Evolutionary conservation across 2,113 vertebrate species (phyloP).

Genomic region (Zosterops lateralis): DNA sequence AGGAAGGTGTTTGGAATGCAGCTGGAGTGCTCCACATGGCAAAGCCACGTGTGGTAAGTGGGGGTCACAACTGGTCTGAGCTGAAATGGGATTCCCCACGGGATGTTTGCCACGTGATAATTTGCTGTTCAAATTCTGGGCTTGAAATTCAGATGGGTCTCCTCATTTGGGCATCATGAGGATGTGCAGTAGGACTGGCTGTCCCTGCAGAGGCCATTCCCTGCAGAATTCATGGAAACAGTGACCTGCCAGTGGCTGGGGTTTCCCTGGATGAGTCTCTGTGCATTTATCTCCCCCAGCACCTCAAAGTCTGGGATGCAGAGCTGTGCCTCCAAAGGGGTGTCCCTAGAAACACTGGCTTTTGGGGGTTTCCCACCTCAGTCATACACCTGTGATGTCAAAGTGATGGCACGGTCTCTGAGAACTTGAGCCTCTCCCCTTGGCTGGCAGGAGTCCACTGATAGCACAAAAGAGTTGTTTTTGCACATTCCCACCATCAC

Average conservation of each 20-base stretch:
- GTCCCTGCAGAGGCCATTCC: background rate
- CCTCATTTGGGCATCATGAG: background rate
- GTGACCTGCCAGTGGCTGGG: background rate
- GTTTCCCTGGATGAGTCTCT: background rate
- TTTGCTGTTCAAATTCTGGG: background rate
- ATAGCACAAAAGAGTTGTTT: background rate
- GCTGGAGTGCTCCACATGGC: background rate
- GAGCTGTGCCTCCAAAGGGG: background rate
- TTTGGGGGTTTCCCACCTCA: background rate
- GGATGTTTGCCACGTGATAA: rapidly evolving
- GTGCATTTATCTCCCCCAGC: background rate
- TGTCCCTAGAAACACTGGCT: background rate
- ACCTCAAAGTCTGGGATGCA: background rate
- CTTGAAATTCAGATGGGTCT: background rate
- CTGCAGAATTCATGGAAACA: background rate
- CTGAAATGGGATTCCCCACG: background rate
- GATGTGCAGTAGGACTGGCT: background rate
- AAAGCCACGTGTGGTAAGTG: constrained; percentile 6
- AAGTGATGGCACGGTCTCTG: background rate
- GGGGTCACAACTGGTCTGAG: background rate
- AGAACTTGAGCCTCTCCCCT: background rate
- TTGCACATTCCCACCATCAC: rapidly evolving
- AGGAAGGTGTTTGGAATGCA: background rate
- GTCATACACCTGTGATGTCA: background rate
- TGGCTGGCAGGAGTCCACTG: rapidly evolving